Evolutionary conservation across 2,113 vertebrate genomes (phyloP).

Genomic region (Mirza zaza): DNA sequence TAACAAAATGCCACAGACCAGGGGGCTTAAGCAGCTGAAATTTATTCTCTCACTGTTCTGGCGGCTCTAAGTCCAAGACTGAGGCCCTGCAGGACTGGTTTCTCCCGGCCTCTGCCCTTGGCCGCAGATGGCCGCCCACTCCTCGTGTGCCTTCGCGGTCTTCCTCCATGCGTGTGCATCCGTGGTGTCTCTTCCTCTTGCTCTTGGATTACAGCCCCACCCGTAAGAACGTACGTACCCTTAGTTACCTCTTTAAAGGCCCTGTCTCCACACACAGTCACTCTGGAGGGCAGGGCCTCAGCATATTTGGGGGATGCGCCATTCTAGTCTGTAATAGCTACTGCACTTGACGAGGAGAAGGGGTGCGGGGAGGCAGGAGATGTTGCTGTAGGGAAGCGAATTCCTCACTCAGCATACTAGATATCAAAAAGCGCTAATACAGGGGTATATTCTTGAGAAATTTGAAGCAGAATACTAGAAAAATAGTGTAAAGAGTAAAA

Average conservation of each 20-base stretch:
- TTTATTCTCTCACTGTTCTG: not conserved
- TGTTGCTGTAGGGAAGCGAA: not conserved
- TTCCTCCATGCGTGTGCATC: not conserved
- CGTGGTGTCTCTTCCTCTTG: not conserved
- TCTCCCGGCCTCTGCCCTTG: too few relatives aligned
- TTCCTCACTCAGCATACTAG: not conserved
- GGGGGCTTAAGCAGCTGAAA: not conserved
- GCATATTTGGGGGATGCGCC: too few relatives aligned
- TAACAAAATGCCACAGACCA: not conserved
- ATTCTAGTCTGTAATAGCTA: not conserved
- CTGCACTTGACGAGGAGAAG: not conserved
- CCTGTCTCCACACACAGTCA: not conserved
- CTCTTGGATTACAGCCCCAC: not conserved
- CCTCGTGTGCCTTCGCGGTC: not conserved
- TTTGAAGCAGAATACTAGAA: not conserved
- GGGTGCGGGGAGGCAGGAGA: not conserved
- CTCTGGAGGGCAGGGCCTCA: not conserved
- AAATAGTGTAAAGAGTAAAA: not conserved
- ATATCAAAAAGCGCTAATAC: not conserved
- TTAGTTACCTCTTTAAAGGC: not conserved
- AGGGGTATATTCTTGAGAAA: not conserved
- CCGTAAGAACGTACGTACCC: not conserved
- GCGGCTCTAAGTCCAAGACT: not conserved
- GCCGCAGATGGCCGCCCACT: not conserved
- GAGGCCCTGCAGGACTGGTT: rapidly evolving